Base-by-base conservation (phyloP, 1,140 invertebrate genomes). In the Penaeus vannamei region DNA sequence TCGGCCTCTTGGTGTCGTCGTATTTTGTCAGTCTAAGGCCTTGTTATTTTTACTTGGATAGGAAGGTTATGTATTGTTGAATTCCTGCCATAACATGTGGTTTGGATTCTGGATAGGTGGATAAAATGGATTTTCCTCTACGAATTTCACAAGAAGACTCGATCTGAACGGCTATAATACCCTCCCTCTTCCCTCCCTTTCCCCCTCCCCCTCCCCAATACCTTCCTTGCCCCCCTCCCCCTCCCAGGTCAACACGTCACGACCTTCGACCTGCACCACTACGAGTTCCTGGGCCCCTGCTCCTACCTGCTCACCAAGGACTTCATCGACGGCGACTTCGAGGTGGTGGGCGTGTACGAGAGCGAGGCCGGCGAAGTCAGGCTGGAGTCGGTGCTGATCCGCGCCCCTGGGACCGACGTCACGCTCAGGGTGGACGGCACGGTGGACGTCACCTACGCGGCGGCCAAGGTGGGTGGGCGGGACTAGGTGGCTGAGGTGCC, bases 301-400 rank as follows among this genome's bases (percentile, higher is more conserved):
- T 84, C 87, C 12, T 89, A 89, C 46, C 87, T 89, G 29, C 59
- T 89, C 53, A 46, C 81, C 53, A 89, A 89, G 87, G 87, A 89
- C 66, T 89, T 89, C 60, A 64, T 77, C 32, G 81, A 53, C 22
- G 82, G 66, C 22, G 87, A 89, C 20, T 89, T 89, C 62, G 87
- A 89, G 46, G 82, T 89, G 53, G 36, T 89, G 26, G 87, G 66
- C 20, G 53, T 77, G 22, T 89, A 89, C 64, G 23, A 26, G 42
- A 60, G 80, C 10, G 42, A 26, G 19, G 10, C 42, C 1, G 87
- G 87, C 22, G 81, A 59, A 19, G 60, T 80, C 42, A 61, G 69
- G 26, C 69, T 89, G 20, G 69, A 84, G 26, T 76, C 87, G n/a
- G 59, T 89, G n/a, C 36, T 84, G 10, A 69, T 89, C 64, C 66